Evolutionary conservation across 2,888 invertebrate species (phyloP).

Genomic region (Melanotus villosus): DNA sequence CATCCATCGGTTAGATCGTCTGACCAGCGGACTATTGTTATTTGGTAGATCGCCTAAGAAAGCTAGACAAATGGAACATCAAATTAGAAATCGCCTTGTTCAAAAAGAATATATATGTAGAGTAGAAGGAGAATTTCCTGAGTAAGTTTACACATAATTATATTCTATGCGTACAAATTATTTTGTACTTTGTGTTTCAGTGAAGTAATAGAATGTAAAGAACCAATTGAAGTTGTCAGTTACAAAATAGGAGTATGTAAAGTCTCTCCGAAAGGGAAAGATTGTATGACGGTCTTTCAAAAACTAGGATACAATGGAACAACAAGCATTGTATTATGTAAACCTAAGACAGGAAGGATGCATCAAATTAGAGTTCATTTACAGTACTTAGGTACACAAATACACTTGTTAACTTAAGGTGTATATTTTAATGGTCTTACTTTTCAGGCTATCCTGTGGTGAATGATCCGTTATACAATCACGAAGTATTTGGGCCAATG

Average conservation of each 20-base stretch:
- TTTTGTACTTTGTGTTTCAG: constrained; percentile 66
- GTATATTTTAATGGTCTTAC: constrained; percentile 45
- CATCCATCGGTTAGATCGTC: constrained; percentile 95
- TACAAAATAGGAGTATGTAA: constrained; percentile 97
- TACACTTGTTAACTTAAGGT: neutral
- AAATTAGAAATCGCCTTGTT: constrained; percentile 92
- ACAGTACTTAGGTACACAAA: constrained; percentile 88
- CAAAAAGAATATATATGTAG: constrained; percentile 96
- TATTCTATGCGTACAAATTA: neutral
- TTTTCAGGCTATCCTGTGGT: constrained; percentile 92
- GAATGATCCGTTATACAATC: constrained; percentile 98
- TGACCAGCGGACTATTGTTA: constrained; percentile 93
- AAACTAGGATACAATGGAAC: constrained; percentile 89
- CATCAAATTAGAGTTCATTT: constrained; percentile 99
- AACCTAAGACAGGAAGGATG: constrained; percentile 97
- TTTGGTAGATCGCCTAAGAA: constrained; percentile 95
- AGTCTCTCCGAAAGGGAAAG: constrained; percentile 93
- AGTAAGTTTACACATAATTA: constrained; percentile 72
- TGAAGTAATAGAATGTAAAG: constrained; percentile 86
- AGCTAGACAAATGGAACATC: constrained; percentile 95
- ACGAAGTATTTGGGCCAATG: constrained; percentile 93
- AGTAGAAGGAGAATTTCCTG: constrained; percentile 94
- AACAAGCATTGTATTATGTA: constrained; percentile 94
- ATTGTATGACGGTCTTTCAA: constrained; percentile 92
- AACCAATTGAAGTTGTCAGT: constrained; percentile 94